Evolutionary conservation across 2,888 invertebrate species (phyloP), one percentile per base, ranked within the genome.

Genomic region (Apantesis nais): DNA sequence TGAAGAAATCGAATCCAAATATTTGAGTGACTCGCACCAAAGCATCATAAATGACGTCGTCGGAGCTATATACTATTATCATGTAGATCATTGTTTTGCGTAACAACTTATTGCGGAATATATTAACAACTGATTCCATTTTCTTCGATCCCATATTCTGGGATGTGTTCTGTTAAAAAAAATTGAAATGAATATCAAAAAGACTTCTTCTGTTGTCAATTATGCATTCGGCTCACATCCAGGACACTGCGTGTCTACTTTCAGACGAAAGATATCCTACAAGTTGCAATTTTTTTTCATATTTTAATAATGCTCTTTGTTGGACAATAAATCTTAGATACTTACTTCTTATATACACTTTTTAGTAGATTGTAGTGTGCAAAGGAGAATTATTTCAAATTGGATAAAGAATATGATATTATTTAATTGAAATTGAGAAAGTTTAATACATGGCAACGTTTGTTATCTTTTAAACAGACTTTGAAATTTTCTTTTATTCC

Each of bases 11-110:
- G 70, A 86, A 74, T 0, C 91, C 92, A 48, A 92, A 85, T 62
- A 82, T 87, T 81, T 91, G 91, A 0, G 91, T 90, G 72, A 92
- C 75, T 14, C 92, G 79, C 22, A 90, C 83, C 55, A 92, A 80
- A 29, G 87, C 86, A 74, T 92, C 92, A 66, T 91, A 87, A 4
- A 85, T 78, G 58, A 90, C 71, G 0, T 85, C 87, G 60, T 82
- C 79, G 0, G 86, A 75, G 83, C 88, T 86, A 68, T 86, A 86
- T 1, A 86, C 79, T 0, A 89, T 25, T 37, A 89, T 81, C 68
- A 70, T 62, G 7, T 55, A 31, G 0, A 62, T 5, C 7, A 62
- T 2, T 5, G 66, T 62, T 34, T 9, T 22, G 34, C 66, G 34
- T n/a, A 70, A 31, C 0, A 62, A 31, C 7, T 1, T 1, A n/a